phyloP scores from a whole-genome alignment of 2,888 invertebrate genomes.

The Mayetiola destructor region DNA sequence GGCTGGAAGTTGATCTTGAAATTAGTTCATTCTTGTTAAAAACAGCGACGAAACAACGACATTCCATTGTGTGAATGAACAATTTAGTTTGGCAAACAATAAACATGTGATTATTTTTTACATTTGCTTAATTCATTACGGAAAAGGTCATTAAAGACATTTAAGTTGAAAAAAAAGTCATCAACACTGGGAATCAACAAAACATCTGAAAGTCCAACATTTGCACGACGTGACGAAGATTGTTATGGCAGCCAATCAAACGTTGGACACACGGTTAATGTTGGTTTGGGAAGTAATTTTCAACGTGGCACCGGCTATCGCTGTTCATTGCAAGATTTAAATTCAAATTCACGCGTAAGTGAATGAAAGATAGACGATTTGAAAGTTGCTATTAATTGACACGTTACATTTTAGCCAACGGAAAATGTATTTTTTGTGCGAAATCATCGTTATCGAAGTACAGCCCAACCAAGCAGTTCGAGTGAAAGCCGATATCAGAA shows the following conservation, averaged over 20 bases:
- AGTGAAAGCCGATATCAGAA: constrained; percentile 37
- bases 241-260: neutral
- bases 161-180: constrained; percentile 32
- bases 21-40: too few species aligned
- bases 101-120: constrained; percentile 5
- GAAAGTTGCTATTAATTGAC: too few species aligned
- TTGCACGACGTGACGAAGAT: constrained; percentile 23
- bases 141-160: constrained; percentile 31
- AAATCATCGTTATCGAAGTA: constrained; percentile 29
- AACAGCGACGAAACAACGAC: too few species aligned
- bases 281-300: constrained; percentile 22
- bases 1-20: too few species aligned
- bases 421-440: constrained; percentile 21
- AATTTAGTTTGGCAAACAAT: too few species aligned
- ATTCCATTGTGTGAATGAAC: too few species aligned
- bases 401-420: neutral
- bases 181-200: constrained; percentile 34
- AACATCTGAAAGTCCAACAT: constrained; percentile 34
- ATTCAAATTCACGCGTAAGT: constrained; percentile 11
- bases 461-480: constrained; percentile 24
- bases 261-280: constrained; percentile 23
- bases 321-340: constrained; percentile 30
- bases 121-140: constrained; percentile 11
- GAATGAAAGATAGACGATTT: neutral
- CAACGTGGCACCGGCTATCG: constrained; percentile 26